phyloP scores from a whole-genome alignment of 1,140 invertebrate genomes.

The Eueides isabella region DNA sequence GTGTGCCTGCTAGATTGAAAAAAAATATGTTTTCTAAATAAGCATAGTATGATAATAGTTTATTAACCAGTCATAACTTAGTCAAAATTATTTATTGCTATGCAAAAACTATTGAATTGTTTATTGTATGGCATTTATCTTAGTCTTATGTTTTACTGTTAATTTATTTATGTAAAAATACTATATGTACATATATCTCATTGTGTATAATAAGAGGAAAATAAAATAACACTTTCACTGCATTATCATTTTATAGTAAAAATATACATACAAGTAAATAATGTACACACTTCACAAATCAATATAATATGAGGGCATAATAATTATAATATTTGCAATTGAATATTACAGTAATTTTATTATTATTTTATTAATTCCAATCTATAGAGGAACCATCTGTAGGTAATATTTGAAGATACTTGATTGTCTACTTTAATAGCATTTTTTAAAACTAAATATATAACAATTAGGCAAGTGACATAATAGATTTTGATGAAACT shows the following conservation, averaged over 20 bases:
- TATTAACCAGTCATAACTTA: too few relatives aligned
- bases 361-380: constrained; percentile 32
- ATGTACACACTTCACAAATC: constrained; percentile 76
- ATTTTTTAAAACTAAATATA: constrained; percentile 30
- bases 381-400: constrained; percentile 38
- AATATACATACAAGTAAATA: constrained; percentile 79
- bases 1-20: too few relatives aligned
- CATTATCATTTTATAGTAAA: constrained; percentile 81
- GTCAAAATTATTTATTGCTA: too few relatives aligned
- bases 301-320: constrained; percentile 56
- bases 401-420: constrained; percentile 31
- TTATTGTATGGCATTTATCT: too few relatives aligned
- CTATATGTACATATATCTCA: not conserved
- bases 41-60: too few relatives aligned
- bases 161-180: not conserved
- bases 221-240: constrained; percentile 74
- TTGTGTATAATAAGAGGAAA: constrained; percentile 37
- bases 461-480: constrained; percentile 24
- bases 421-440: constrained; percentile 26
- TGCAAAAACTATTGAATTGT: too few relatives aligned
- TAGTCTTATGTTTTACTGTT: not conserved
- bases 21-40: too few relatives aligned
- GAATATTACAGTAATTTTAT: constrained; percentile 32
- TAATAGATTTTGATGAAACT: constrained; percentile 18
- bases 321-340: constrained; percentile 41